Evolutionary conservation across 2,113 vertebrate genomes (phyloP).

Genomic region (Coptodon bakossiorum): DNA sequence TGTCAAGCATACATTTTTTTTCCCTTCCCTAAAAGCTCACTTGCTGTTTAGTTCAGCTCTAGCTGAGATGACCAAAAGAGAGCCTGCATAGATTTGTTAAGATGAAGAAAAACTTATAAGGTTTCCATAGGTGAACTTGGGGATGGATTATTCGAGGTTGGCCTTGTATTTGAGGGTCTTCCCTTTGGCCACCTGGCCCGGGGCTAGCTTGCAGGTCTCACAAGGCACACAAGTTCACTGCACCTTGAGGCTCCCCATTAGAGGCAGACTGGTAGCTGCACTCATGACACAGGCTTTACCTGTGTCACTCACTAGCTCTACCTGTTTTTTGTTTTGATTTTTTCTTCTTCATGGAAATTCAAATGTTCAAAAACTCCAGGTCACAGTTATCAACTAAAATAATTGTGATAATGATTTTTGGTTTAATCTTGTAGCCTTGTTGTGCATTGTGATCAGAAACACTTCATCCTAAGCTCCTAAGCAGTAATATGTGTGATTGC

Average conservation of each 20-base stretch:
- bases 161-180: background rate
- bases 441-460: background rate
- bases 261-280: background rate
- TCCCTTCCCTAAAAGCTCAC: background rate
- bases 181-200: background rate
- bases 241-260: background rate
- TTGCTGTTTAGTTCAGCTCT: background rate
- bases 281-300: background rate
- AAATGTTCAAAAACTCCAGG: background rate
- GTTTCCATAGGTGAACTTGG: rapidly evolving
- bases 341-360: background rate
- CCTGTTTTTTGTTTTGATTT: background rate
- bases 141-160: background rate
- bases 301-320: rapidly evolving
- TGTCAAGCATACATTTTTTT: background rate
- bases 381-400: background rate
- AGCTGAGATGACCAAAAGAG: background rate
- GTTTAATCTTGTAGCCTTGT: background rate
- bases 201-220: background rate
- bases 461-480: background rate
- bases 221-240: background rate
- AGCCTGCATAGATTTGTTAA: rapidly evolving
- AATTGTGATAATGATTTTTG: background rate
- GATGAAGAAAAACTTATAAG: background rate
- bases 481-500: background rate